Conservation (phyloP, 2,797 vertebrate genomes). For the Meda fulgida region DNA sequence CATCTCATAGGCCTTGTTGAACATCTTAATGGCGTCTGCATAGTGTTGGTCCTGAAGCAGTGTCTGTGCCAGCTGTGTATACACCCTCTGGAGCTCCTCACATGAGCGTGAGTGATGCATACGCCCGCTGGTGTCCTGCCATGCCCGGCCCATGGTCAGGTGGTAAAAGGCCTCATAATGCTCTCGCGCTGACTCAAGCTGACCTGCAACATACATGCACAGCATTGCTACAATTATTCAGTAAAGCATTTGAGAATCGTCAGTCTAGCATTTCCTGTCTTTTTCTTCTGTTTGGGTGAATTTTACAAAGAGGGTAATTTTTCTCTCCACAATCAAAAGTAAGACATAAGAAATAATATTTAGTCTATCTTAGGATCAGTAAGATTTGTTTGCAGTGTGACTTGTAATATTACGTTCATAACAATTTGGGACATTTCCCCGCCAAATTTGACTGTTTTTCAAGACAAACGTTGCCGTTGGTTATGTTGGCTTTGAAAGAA, state of each 20-base stretch:
- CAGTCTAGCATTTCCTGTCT: neutral
- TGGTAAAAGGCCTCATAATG: constrained; percentile 82
- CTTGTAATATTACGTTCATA: neutral
- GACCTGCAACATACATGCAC: constrained; percentile 72
- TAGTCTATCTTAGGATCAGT: neutral
- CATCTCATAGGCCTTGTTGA: constrained; percentile 81
- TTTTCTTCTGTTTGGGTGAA: neutral
- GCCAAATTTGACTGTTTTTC: no score
- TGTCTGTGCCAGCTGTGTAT: constrained; percentile 80
- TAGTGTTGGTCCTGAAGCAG: constrained; percentile 78
- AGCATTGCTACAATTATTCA: neutral
- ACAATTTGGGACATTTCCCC: neutral
- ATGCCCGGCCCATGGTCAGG: constrained; percentile 72
- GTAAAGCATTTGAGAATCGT: no score
- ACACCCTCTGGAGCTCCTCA: constrained; percentile 81
- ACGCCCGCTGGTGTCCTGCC: constrained; percentile 76
- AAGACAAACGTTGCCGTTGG: no score
- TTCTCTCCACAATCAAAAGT: neutral
- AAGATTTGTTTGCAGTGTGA: neutral
- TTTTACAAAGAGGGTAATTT: neutral
- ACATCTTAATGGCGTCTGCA: constrained; percentile 77
- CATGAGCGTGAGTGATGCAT: constrained; percentile 76
- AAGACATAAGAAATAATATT: neutral
- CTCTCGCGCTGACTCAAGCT: constrained; percentile 75
- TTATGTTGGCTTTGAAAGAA: no score